Base-by-base conservation (phyloP, 2,113 vertebrate species). In the Panurus biarmicus region DNA sequence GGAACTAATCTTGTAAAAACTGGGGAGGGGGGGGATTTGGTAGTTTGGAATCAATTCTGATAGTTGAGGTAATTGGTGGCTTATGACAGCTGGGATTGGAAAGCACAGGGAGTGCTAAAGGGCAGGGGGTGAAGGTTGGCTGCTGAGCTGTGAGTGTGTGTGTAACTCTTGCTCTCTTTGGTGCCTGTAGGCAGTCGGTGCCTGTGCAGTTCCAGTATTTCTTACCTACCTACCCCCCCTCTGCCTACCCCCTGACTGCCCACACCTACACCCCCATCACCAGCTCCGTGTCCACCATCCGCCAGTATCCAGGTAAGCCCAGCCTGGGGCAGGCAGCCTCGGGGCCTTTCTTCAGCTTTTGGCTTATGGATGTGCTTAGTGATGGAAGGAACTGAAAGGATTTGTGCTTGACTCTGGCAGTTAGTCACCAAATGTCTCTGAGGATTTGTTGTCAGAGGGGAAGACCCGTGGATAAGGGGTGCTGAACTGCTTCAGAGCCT, bases 201-300 rank as follows among this genome's bases (percentile, higher is more conserved):
- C 99, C 99, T 47, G 98, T 99, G 87, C 99, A 99, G 96, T 99
- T 99, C 98, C 99, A 99, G 93, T 99, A 99, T 97, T 99, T 99
- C 96, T 92, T 99, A 67, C 99, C 99, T 12, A 98, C 99, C 0
- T 99, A 99, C 93, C 98, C 98, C 1, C 98, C 99, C 14, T 99
- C 98, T 79, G 98, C 98, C 17, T 99, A 99, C 69, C 98, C 99
- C 10, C 91, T 99, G 98, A 98, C 99, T 28, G 98, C 98, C 0
- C 99, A 99, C 96, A 99, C 99, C 42, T 99, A 99, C 81, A 99
- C 99, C 61, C 99, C 99, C 56, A 99, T 99, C 96, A 99, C 99
- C 97, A 99, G 99, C 97, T 99, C 99, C 0, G 99, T 99, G 53
- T 99, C 99, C 56, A 99, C 98, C 87, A 99, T 99, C 72, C 98